Evolutionary conservation across 1,140 invertebrate species (phyloP).

Genomic region (Chironomus tepperi): DNA sequence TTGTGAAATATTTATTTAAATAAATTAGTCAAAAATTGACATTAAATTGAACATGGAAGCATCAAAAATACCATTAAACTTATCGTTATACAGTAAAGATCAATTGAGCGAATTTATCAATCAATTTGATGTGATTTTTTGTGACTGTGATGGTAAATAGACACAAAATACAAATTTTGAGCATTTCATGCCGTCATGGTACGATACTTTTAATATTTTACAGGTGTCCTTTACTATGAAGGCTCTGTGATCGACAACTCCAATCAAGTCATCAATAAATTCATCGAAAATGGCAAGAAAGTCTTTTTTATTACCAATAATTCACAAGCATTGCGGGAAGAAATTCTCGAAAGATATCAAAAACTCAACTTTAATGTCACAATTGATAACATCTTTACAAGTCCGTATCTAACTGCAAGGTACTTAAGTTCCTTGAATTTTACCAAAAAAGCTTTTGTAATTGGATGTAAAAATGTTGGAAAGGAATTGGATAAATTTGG

Average conservation of each 20-base stretch:
- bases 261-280: slow-evolving; percentile 46
- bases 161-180: too few relatives aligned
- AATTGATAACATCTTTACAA: slow-evolving; percentile 72
- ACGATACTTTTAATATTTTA: background rate
- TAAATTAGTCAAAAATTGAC: too few relatives aligned
- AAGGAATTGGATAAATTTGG: slow-evolving; percentile 71
- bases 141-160: slow-evolving; percentile 72
- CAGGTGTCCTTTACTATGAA: background rate
- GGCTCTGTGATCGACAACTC: background rate
- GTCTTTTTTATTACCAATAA: slow-evolving; percentile 93
- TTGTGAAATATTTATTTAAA: too few relatives aligned
- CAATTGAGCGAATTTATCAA: slow-evolving; percentile 49
- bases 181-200: background rate
- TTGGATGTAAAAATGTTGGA: slow-evolving; percentile 71
- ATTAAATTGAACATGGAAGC: background rate
- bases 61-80: background rate
- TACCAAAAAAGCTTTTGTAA: slow-evolving; percentile 75
- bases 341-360: slow-evolving; percentile 68
- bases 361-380: slow-evolving; percentile 63
- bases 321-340: slow-evolving; percentile 72
- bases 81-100: background rate
- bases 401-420: slow-evolving; percentile 70
- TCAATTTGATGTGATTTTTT: slow-evolving; percentile 68
- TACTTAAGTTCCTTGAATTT: slow-evolving; percentile 69
- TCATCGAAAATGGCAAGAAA: slow-evolving; percentile 68